Evolutionary conservation across 2,113 vertebrate genomes (phyloP), one percentile per base, ranked within the genome.

Genomic region (Mirounga angustirostris): DNA sequence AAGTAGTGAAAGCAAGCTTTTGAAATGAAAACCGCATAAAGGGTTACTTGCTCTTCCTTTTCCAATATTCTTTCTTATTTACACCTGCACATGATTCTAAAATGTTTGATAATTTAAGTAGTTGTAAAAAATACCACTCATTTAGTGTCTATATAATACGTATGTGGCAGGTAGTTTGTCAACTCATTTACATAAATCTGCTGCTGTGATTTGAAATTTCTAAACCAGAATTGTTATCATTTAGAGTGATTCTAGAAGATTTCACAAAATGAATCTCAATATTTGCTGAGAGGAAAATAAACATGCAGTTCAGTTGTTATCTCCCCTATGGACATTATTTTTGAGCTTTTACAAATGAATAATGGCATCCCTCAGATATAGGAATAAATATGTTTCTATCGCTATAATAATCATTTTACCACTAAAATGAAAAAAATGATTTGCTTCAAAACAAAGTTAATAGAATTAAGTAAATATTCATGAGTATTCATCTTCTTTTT

Each of bases 401-500:
- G 4, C 13, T 78, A 4, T 0, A 71, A 7, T 63, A 76, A 65
- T 52, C 28, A 88, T 76, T 11, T 93, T 89, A 76, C 16, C 85
- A 50, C 50, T 89, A 71, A 84, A 93, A 56, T 59, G 2, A 76
- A 87, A 74, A 74, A 91, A 87, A 59, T 67, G 5, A 74, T 67
- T 95, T 76, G 3, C 30, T 90, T 95, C 52, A 89, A 89, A 91
- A 78, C 16, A 96, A 95, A 97, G 73, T 83, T 81, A 58, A 81
- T 74, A 76, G n/a, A 88, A 95, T 89, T 91, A 69, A 43, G 7
- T 50, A 82, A 86, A 93, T 65, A 81, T 24, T 26, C 91, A 36
- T 85, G 22, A 81, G 78, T 69, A 80, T 36, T 83, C 12, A 90
- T 21, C 1, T 33, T 22, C 1, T 28, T 63, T 28, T 19, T 74